A percentile compares a stretch with the other conserved stretches of the same genome.
These are phyloP conservation scores for Heliangelus exortis DNA, from an alignment of 2,797 vertebrate species.

Conservation along the genomic window DNA sequence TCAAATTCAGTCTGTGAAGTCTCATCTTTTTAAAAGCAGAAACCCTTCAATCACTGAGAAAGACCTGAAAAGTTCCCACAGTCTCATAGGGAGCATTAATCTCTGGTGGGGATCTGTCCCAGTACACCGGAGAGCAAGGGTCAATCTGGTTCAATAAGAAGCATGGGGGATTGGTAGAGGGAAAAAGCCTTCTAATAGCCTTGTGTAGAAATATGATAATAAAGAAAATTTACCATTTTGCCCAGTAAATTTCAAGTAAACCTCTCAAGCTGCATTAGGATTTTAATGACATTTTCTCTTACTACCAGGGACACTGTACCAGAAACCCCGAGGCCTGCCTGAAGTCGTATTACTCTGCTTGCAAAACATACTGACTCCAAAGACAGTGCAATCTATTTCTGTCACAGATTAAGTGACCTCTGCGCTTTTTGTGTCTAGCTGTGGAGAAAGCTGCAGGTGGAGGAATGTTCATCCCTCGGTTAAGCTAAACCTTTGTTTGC, in stretches of 20 bases:
- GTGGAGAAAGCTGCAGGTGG: slow-evolving; percentile 59
- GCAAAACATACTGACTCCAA: slow-evolving; percentile 19
- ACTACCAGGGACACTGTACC: neutral
- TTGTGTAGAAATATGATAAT: slow-evolving; percentile 28
- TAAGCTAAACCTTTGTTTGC: slow-evolving; percentile 75
- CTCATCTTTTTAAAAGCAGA: slow-evolving; percentile 13
- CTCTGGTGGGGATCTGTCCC: slow-evolving; percentile 28
- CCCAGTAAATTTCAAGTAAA: slow-evolving; percentile 34
- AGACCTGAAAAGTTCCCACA: neutral
- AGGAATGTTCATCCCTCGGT: slow-evolving; percentile 63
- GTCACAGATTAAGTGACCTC: slow-evolving; percentile 59
- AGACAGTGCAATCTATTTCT: slow-evolving; percentile 47
- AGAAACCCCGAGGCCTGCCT: neutral
- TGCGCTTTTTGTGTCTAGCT: slow-evolving; percentile 12
- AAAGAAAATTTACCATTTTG: slow-evolving; percentile 51
- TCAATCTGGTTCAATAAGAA: slow-evolving; percentile 37
- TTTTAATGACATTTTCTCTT: slow-evolving; percentile 29
- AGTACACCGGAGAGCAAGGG: slow-evolving; percentile 28
- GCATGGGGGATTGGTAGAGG: slow-evolving; percentile 29
- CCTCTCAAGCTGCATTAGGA: neutral
- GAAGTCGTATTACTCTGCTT: slow-evolving; percentile 1
- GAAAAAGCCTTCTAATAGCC: slow-evolving; percentile 50
- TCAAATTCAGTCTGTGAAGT: slow-evolving; percentile 5
- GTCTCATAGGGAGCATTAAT: slow-evolving; percentile 36
- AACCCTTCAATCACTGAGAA: neutral